Evolutionary conservation across 1,140 invertebrate genomes (phyloP).

Genomic region (Heliothis subflexa): DNA sequence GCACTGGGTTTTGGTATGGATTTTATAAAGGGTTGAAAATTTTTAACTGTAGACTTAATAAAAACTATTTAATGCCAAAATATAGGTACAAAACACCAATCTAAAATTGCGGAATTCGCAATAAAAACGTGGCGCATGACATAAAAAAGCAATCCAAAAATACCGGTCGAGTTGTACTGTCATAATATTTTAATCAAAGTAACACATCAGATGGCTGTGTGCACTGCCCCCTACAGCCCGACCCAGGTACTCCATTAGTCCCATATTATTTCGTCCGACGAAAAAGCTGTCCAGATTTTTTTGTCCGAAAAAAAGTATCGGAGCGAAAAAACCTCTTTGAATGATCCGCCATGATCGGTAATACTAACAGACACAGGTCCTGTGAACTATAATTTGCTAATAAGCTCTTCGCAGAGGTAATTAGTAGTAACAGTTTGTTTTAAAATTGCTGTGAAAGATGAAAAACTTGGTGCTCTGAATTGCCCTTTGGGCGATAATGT

Average conservation of each 20-base stretch:
- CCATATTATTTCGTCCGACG: slow-evolving; percentile 40
- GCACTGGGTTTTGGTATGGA: background rate
- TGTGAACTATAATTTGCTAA: slow-evolving; percentile 46
- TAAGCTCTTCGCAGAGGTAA: slow-evolving; percentile 26
- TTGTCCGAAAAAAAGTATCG: slow-evolving; percentile 36
- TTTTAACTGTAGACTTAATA: background rate
- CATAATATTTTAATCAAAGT: slow-evolving; percentile 52
- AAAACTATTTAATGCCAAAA: background rate
- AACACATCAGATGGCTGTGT: slow-evolving; percentile 39
- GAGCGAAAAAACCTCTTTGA: slow-evolving; percentile 44
- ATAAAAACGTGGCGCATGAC: background rate
- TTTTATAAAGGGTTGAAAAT: background rate
- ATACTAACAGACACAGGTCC: slow-evolving; percentile 19
- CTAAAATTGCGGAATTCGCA: background rate
- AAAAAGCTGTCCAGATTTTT: slow-evolving; percentile 44
- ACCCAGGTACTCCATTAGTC: slow-evolving; percentile 42
- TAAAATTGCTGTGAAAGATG: slow-evolving; percentile 29
- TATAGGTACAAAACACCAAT: background rate
- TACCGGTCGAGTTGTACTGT: slow-evolving; percentile 18
- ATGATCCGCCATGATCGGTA: slow-evolving; percentile 43
- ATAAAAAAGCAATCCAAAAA: slow-evolving; percentile 9
- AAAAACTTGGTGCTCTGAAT: slow-evolving; percentile 15
- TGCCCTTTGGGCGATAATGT: slow-evolving; percentile 9
- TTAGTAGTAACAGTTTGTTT: slow-evolving; percentile 37
- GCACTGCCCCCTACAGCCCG: slow-evolving; percentile 31